Percentiles rank a stretch among this genome's conserved stretches.
Evolutionary conservation across 2,888 invertebrate species (phyloP).

Genomic region (Melinaea menophilus): DNA sequence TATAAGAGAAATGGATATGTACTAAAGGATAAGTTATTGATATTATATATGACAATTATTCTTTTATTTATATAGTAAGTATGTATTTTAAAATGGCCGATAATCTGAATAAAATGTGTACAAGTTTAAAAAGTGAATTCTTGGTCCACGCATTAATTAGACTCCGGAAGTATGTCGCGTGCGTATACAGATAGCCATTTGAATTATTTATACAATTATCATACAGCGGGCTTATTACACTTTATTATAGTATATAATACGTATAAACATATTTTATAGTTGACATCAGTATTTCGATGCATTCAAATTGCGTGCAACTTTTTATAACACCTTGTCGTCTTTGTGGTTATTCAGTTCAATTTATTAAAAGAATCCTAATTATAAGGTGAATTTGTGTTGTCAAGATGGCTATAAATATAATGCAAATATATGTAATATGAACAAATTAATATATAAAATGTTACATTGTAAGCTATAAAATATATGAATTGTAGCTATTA

Average conservation of each 20-base stretch:
- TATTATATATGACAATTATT: too few species aligned
- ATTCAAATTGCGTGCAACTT: constrained; percentile 9
- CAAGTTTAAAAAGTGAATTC: constrained; percentile 44
- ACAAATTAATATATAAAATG: background rate
- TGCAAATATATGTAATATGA: background rate
- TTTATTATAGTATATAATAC: constrained; percentile 68
- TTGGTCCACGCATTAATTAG: constrained; percentile 65
- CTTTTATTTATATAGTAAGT: too few species aligned
- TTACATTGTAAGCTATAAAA: too few species aligned
- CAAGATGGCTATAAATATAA: background rate
- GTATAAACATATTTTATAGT: too few species aligned
- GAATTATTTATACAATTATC: constrained; percentile 78
- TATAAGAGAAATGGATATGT: too few species aligned
- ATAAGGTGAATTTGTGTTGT: background rate
- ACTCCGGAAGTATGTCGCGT: constrained; percentile 75
- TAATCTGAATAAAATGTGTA: background rate
- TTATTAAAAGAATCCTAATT: background rate
- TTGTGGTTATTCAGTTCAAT: background rate
- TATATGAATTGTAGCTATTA: too few species aligned
- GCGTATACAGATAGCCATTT: constrained; percentile 69
- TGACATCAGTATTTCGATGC: background rate
- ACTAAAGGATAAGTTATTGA: too few species aligned
- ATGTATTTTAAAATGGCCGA: background rate
- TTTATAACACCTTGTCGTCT: constrained; percentile 8
- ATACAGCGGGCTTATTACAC: constrained; percentile 71